Percentiles rank a stretch among this genome's conserved stretches.
These are phyloP conservation scores for Heterodera carotae DNA, from an alignment of 1,140 invertebrate genomes.

Conservation along the genomic window DNA sequence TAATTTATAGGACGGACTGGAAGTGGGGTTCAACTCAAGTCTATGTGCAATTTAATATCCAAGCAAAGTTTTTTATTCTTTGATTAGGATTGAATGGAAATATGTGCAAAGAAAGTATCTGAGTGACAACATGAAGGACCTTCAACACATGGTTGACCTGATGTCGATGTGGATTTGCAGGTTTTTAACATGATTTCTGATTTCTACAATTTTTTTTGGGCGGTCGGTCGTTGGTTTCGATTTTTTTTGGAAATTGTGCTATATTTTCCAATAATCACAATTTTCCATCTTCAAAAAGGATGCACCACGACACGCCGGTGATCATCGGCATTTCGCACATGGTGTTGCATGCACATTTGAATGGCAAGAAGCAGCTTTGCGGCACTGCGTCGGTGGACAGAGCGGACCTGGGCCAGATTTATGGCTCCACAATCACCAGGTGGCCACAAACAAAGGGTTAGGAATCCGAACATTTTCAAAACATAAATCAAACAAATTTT, in stretches of 20 bases:
- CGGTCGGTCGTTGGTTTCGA: too few relatives aligned
- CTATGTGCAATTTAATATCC: too few relatives aligned
- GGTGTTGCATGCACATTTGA: conserved; percentile 34
- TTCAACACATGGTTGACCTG: conserved; percentile 23
- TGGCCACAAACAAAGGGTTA: not conserved
- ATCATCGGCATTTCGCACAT: conserved; percentile 42
- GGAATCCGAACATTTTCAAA: too few relatives aligned
- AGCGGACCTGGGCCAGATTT: conserved; percentile 31
- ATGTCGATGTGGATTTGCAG: conserved; percentile 43
- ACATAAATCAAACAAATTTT: too few relatives aligned
- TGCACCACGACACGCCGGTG: conserved; percentile 35
- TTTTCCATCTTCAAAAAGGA: conserved; percentile 12
- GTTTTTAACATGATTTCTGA: too few relatives aligned
- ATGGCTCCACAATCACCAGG: conserved; percentile 40
- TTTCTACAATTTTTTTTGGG: too few relatives aligned
- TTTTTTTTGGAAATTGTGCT: too few relatives aligned
- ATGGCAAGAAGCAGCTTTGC: not conserved
- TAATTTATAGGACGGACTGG: too few relatives aligned
- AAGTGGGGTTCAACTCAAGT: too few relatives aligned
- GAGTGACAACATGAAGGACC: conserved; percentile 27
- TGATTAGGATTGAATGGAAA: conserved; percentile 43
- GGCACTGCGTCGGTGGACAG: conserved; percentile 21
- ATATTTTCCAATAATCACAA: too few relatives aligned
- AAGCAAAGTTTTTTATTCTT: too few relatives aligned
- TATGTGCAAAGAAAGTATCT: conserved; percentile 30